Evolutionary conservation across 2,113 vertebrate genomes (phyloP).

Genomic region (Phoenicopterus ruber): DNA sequence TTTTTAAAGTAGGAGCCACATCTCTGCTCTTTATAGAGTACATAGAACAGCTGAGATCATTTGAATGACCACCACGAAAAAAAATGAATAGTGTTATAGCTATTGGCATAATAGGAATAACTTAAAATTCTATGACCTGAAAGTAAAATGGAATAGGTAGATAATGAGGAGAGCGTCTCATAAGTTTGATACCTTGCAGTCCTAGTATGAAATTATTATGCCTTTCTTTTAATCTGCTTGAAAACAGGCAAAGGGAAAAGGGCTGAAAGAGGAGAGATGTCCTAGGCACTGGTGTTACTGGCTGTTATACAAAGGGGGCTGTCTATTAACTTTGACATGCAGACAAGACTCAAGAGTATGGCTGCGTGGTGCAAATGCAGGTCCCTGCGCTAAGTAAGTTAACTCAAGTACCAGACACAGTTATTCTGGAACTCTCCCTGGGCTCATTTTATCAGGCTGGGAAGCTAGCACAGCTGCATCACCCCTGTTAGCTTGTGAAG

Average conservation of each 20-base stretch:
- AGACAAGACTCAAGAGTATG: background rate
- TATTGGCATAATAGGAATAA: background rate
- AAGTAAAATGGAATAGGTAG: background rate
- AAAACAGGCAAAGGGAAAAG: background rate
- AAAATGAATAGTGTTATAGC: background rate
- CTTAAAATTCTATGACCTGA: background rate
- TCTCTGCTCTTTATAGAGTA: background rate
- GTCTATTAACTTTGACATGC: background rate
- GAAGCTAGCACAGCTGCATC: background rate
- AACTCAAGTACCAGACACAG: background rate
- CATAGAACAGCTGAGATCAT: background rate
- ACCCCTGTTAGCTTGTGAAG: background rate
- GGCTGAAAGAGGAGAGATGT: background rate
- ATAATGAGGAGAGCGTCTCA: background rate
- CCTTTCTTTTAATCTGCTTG: background rate
- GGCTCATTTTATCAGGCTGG: background rate
- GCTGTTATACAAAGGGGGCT: background rate
- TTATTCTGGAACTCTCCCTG: background rate
- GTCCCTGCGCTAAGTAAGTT: background rate
- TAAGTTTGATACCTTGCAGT: background rate
- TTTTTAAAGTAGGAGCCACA: background rate
- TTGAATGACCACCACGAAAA: background rate
- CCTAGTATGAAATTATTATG: background rate
- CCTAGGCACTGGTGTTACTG: background rate
- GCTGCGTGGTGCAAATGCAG: background rate